phyloP scores from a whole-genome alignment of 1,140 invertebrate genomes.

The Macrotrachela quadricornifera region DNA sequence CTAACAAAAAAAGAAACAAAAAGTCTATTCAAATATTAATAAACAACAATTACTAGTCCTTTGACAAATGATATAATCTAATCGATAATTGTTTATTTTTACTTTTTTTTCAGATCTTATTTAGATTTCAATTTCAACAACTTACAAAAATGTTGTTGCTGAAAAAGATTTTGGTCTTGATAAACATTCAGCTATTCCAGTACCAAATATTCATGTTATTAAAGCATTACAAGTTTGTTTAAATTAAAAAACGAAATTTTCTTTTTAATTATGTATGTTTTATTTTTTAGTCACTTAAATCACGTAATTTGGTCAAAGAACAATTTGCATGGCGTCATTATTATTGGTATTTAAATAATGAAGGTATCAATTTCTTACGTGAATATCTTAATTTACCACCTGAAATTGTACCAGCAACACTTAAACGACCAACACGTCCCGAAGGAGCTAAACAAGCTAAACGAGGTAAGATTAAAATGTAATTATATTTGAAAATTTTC shows the following conservation, averaged over 20 bases:
- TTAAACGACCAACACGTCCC: slow-evolving; percentile 49
- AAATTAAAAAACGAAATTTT: neutral
- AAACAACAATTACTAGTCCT: no score
- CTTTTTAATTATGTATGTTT: no score
- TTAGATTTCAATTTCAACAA: no score
- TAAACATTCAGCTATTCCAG: slow-evolving; percentile 74
- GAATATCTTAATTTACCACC: slow-evolving; percentile 80
- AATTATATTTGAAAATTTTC: no score
- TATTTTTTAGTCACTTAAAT: slow-evolving; percentile 64
- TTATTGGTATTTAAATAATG: slow-evolving; percentile 97
- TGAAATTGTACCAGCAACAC: slow-evolving; percentile 89
- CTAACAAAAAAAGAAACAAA: no score
- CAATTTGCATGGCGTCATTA: slow-evolving; percentile 99
- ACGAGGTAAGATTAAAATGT: no score
- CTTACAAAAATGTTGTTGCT: no score
- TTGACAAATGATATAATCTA: no score
- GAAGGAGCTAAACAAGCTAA: no score
- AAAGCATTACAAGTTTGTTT: slow-evolving; percentile 60
- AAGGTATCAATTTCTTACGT: slow-evolving; percentile 84
- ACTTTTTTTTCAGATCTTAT: no score
- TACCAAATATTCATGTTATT: slow-evolving; percentile 93
- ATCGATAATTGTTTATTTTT: no score
- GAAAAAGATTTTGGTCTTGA: slow-evolving; percentile 77
- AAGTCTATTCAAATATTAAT: no score
- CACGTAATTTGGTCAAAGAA: slow-evolving; percentile 80